Percentiles rank a stretch among this genome's conserved stretches.
Evolutionary conservation across 2,113 vertebrate genomes (phyloP).

Genomic region (Actenoides hombroni): DNA sequence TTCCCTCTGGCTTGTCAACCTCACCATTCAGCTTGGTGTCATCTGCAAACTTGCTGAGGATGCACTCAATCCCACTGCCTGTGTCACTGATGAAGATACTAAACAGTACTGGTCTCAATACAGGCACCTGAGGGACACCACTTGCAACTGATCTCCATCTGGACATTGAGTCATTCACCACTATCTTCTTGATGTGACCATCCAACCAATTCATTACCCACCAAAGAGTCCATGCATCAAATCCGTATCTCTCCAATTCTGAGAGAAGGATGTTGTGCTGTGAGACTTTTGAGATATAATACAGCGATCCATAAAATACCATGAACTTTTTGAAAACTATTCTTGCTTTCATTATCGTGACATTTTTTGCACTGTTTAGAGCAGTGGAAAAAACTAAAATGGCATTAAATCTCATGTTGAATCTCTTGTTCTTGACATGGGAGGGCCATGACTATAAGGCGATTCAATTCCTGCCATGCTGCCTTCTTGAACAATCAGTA

Average conservation of each 20-base stretch:
- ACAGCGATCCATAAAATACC: background rate
- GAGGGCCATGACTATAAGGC: background rate
- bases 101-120: background rate
- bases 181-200: background rate
- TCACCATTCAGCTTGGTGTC: background rate
- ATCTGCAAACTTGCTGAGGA: background rate
- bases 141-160: background rate
- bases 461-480: background rate
- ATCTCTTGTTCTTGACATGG: background rate
- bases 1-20: background rate
- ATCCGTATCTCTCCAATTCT: background rate
- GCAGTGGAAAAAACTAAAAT: background rate
- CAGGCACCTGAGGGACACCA: background rate
- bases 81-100: too few species aligned
- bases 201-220: background rate
- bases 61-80: background rate
- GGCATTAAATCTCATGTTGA: background rate
- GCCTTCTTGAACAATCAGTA: background rate
- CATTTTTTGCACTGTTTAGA: background rate
- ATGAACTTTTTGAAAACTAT: background rate
- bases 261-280: background rate
- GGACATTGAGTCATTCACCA: background rate
- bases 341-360: background rate
- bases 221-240: background rate
- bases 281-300: background rate